Percentiles rank a stretch among this genome's conserved stretches.
These are phyloP conservation scores for Acleris sparsana DNA, from an alignment of 2,888 invertebrate species.

Conservation along the genomic window DNA sequence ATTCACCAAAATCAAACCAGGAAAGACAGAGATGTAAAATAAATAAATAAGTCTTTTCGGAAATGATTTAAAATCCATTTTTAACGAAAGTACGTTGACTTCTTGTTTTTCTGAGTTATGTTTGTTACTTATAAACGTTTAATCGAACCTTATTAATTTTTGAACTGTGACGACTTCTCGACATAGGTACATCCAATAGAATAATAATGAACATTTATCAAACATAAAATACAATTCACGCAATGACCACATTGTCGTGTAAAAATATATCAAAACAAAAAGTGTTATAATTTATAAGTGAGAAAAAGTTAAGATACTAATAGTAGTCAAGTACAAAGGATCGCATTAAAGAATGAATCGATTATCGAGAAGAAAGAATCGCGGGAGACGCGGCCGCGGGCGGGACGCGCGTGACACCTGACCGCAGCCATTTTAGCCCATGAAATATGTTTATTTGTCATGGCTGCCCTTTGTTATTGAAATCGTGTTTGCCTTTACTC, in stretches of 20 bases:
- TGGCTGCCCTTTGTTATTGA: slow-evolving; percentile 82
- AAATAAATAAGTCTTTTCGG: slow-evolving; percentile 76
- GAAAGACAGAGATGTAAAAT: slow-evolving; percentile 60
- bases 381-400: slow-evolving; percentile 45
- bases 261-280: too few species aligned
- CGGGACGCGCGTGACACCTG: slow-evolving; percentile 74
- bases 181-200: too few species aligned
- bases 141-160: slow-evolving; percentile 58
- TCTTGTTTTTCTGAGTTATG: slow-evolving; percentile 77
- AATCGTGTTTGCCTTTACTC: slow-evolving; percentile 83
- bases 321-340: slow-evolving; percentile 60
- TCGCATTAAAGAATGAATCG: slow-evolving; percentile 75
- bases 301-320: slow-evolving; percentile 10
- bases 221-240: too few species aligned
- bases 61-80: slow-evolving; percentile 78
- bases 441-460: slow-evolving; percentile 84
- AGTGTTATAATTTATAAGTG: not conserved
- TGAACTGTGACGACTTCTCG: slow-evolving; percentile 46
- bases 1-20: slow-evolving; percentile 46
- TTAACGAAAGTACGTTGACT: slow-evolving; percentile 78
- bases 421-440: slow-evolving; percentile 82
- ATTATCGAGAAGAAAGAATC: slow-evolving; percentile 71
- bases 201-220: too few species aligned
- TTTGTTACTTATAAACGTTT: slow-evolving; percentile 48
- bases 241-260: too few species aligned